Evolutionary conservation across 2,888 invertebrate species (phyloP), one percentile per base, ranked within the genome.

Genomic region (Antitype chi): DNA sequence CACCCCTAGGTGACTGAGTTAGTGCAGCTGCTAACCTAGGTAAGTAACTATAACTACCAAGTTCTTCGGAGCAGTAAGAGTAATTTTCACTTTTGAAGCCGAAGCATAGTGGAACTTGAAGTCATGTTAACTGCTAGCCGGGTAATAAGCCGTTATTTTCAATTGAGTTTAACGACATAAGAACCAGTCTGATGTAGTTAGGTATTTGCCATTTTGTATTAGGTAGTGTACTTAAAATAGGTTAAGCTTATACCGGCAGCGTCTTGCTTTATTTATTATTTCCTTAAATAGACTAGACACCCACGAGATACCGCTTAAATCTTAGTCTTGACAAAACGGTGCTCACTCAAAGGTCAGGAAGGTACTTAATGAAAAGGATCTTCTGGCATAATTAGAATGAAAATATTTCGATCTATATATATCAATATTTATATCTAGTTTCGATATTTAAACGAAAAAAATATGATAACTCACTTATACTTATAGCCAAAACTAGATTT

Each of bases 131-230:
- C 49, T 7, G 32, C 62, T 7, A 25, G 49, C 13, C 15, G 6
- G 23, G 82, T 64, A 74, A 57, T 38, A 74, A 53, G 32, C 62
- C n/a, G 60, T 74, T 69, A n/a, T 72, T 53, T 43, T 66, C 64
- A 64, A 70, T 78, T 78, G n/a, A 47, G 52, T 69, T 78, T 70
- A 69, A 69, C 69, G 78, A 59, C 38, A 38, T 49, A 47, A 49
- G 59, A 59, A 43, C 52, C n/a, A 59, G 8, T 8, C 5, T 63
- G n/a, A 47, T 62, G 11, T 66, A 53, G 23, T 23, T 57, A 25
- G 15, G 7, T 15, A 25, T 57, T 55, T 25, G 23, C 17, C 23
- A 49, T 49, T 74, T 47, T 60, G 8, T 66, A 49, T 15, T 23
- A 28, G 13, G 49, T 23, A 66, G 6, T 49, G 28, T 52, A 32